Percentiles rank a stretch among this genome's conserved stretches.
Evolutionary conservation across 2,113 vertebrate genomes (phyloP).

Genomic region (Hirundichthys speculiger): DNA sequence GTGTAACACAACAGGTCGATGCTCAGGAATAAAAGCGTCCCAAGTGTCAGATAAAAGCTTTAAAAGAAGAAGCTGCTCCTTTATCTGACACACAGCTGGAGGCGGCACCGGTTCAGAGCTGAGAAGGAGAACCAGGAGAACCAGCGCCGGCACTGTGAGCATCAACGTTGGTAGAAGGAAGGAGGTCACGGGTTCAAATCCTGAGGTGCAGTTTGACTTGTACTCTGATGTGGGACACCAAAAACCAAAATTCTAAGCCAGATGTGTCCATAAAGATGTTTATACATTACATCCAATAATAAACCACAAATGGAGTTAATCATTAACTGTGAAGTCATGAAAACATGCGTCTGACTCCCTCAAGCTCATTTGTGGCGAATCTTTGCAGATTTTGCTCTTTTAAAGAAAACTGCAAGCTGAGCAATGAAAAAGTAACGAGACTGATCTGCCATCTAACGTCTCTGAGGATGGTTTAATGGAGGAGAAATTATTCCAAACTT

Average conservation of each 20-base stretch:
- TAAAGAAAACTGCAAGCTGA: background rate
- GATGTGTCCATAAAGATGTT: background rate
- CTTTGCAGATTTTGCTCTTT: background rate
- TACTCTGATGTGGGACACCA: constrained; percentile 12
- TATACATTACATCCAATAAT: too few relatives aligned
- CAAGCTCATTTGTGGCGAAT: background rate
- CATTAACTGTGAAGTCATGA: too few relatives aligned
- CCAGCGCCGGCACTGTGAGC: background rate
- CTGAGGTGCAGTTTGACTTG: constrained; percentile 35
- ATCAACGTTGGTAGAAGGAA: background rate
- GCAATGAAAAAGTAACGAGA: constrained; percentile 1
- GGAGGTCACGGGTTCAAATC: constrained; percentile 13
- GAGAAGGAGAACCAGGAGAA: constrained; percentile 30
- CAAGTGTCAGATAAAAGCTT: background rate
- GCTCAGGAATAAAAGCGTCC: background rate
- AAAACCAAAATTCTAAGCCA: background rate
- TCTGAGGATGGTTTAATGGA: constrained; percentile 3
- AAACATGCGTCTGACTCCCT: too few relatives aligned
- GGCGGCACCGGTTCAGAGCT: constrained; percentile 2
- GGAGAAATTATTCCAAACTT: too few relatives aligned
- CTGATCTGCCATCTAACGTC: constrained; percentile 7
- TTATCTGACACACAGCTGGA: constrained; percentile 24
- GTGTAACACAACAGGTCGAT: too few relatives aligned
- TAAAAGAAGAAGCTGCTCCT: background rate
- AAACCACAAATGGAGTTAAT: too few relatives aligned